Evolutionary conservation across 2,113 vertebrate species (phyloP).

Genomic region (Odocoileus hemionus): DNA sequence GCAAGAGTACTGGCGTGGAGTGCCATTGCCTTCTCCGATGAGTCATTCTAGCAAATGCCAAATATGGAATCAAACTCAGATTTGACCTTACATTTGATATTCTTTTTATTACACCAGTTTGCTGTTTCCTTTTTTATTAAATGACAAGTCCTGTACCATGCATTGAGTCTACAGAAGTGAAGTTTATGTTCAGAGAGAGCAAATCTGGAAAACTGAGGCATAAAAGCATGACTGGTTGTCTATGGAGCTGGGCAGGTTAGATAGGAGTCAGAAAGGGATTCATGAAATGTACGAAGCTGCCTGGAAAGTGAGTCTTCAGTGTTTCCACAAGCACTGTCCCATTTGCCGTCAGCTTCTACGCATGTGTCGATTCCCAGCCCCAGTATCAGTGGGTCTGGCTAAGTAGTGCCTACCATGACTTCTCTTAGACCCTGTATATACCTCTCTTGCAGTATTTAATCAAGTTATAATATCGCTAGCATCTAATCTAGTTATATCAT

Average conservation of each 20-base stretch:
- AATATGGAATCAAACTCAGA: background rate
- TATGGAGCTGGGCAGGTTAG: background rate
- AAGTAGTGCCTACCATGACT: background rate
- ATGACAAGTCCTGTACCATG: background rate
- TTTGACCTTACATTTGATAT: background rate
- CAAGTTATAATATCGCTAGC: background rate
- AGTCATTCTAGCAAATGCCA: background rate
- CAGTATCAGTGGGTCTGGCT: background rate
- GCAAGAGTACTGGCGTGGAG: too few species aligned
- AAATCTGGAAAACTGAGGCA: background rate
- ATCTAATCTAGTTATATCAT: background rate
- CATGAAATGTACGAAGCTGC: background rate
- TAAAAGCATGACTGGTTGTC: background rate
- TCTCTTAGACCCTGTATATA: background rate
- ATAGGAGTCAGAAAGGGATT: background rate
- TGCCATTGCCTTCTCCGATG: too few species aligned
- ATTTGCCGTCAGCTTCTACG: background rate
- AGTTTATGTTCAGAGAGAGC: background rate
- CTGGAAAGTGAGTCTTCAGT: background rate
- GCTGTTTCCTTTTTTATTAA: background rate
- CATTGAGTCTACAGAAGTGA: background rate
- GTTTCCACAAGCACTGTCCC: background rate
- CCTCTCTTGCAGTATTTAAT: background rate
- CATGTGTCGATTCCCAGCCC: background rate
- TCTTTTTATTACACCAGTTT: background rate